A percentile compares a stretch with the other conserved stretches of the same genome.
Conservation (phyloP, 2,888 invertebrate species). For the Melieria omissa region DNA sequence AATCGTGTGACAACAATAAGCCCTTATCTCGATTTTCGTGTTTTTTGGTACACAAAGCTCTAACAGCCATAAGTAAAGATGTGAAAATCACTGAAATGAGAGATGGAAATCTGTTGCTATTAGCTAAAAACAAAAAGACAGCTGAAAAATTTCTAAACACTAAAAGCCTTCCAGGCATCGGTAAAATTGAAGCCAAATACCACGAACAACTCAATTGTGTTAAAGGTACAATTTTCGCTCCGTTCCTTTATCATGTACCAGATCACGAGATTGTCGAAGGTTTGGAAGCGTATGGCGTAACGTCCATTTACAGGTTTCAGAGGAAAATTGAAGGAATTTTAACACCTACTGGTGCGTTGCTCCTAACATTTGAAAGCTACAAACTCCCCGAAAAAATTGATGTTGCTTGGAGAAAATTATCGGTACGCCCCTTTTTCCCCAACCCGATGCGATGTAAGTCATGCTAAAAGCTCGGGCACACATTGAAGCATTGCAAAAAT, state of each 20-base stretch:
- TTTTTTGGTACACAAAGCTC: slow-evolving; percentile 7
- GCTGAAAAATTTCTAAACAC: neutral
- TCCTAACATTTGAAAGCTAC: neutral
- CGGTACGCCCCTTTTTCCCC: slow-evolving; percentile 1
- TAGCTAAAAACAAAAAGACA: slow-evolving; percentile 5
- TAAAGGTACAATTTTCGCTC: no score
- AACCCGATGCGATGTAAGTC: neutral
- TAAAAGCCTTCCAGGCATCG: neutral
- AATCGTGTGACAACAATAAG: slow-evolving; percentile 10
- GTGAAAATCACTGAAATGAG: slow-evolving; percentile 6
- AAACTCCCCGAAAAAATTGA: neutral
- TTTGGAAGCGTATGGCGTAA: neutral
- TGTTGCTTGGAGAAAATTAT: slow-evolving; percentile 6
- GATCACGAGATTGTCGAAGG: neutral
- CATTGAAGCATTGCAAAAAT: no score
- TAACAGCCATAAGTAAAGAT: slow-evolving; percentile 6
- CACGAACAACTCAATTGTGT: no score
- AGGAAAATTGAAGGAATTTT: neutral
- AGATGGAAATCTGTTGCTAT: slow-evolving; percentile 1
- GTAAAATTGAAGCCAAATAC: no score
- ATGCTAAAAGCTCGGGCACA: neutral
- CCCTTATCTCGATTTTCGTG: slow-evolving; percentile 8
- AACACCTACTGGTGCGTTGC: neutral
- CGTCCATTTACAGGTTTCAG: neutral
- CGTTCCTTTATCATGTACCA: neutral